phyloP scores from a whole-genome alignment of 2,797 vertebrate genomes.

The Phoeniculus purpureus region DNA sequence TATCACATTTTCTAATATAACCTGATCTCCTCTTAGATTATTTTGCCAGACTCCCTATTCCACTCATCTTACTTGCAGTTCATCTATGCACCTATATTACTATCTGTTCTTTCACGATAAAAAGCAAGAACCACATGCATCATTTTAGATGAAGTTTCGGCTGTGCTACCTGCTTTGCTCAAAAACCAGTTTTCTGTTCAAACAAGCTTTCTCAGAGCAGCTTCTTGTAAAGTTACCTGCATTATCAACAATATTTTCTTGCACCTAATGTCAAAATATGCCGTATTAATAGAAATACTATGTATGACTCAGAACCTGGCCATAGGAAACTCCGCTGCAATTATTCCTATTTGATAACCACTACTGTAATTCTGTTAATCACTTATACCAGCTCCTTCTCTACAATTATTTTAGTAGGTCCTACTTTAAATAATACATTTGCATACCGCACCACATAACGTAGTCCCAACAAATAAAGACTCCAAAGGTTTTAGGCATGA shows the following conservation, averaged over 20 bases:
- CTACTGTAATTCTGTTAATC: not conserved
- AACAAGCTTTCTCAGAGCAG: not conserved
- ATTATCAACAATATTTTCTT: not conserved
- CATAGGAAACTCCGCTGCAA: not conserved
- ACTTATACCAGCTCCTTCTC: not conserved
- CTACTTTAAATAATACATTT: not conserved
- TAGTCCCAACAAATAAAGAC: not conserved
- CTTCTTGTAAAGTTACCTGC: not conserved
- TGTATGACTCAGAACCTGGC: not conserved
- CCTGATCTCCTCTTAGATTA: not conserved
- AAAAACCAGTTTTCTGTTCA: not conserved
- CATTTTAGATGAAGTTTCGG: not conserved
- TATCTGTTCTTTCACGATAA: not conserved
- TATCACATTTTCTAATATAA: not conserved
- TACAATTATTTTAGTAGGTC: not conserved
- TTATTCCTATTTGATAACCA: not conserved
- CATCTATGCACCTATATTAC: not conserved
- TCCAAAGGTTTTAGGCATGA: not conserved
- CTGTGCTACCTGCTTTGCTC: not conserved
- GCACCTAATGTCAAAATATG: not conserved
- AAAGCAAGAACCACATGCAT: not conserved
- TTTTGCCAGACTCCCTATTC: not conserved
- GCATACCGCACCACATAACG: not conserved
- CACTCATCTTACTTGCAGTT: not conserved
- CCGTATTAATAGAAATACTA: not conserved